These are phyloP conservation scores for Mormyrus lacerda DNA, from an alignment of 2,113 vertebrate genomes.

Conservation along the genomic window DNA sequence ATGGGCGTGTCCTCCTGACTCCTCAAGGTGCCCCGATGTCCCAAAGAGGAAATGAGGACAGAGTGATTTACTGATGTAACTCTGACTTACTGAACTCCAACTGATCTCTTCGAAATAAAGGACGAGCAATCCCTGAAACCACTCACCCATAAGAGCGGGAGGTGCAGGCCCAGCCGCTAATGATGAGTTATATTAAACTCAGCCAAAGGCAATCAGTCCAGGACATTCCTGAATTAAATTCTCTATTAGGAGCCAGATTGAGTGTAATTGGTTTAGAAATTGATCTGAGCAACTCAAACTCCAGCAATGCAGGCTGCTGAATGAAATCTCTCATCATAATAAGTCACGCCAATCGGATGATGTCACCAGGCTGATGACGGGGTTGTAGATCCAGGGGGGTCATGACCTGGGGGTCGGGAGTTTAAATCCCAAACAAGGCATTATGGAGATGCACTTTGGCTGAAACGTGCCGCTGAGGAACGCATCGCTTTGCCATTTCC, in stretches of 20 bases:
- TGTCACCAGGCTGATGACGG: background rate
- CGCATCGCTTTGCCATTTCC: background rate
- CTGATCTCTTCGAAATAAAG: background rate
- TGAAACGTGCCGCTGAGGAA: background rate
- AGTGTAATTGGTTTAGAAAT: background rate
- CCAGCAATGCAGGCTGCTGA: conserved; percentile 6
- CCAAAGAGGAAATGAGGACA: background rate
- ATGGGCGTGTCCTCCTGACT: background rate
- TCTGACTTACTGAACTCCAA: background rate
- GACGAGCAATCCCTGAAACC: background rate
- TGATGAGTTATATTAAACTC: background rate
- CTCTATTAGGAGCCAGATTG: conserved; percentile 2
- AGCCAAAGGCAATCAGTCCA: conserved; percentile 2
- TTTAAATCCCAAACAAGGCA: conserved; percentile 3
- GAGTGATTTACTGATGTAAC: background rate
- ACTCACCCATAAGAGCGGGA: background rate
- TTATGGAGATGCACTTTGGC: background rate
- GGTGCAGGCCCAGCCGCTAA: background rate
- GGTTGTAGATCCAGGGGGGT: background rate
- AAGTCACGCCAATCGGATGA: background rate
- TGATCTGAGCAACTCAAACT: background rate
- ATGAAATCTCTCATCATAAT: conserved; percentile 7
- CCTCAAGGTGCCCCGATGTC: background rate
- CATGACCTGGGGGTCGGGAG: background rate
- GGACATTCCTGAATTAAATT: conserved; percentile 15